phyloP scores from a whole-genome alignment of 2,797 vertebrate genomes.

The Podargus strigoides region DNA sequence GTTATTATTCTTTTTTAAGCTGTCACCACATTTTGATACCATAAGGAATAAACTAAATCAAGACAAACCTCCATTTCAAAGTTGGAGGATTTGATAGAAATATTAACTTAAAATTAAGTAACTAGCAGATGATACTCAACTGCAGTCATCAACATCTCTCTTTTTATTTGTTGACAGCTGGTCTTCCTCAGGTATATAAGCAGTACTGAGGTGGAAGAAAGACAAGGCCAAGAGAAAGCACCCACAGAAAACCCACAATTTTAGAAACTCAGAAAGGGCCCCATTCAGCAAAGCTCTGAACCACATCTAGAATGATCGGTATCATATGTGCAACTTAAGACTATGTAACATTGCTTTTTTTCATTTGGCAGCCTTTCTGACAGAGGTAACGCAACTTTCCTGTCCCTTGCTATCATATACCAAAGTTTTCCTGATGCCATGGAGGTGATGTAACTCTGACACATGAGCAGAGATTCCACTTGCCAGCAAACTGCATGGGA shows the following conservation, averaged over 20 bases:
- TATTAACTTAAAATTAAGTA: neutral
- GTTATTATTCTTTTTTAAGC: conserved; percentile 61
- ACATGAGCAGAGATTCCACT: neutral
- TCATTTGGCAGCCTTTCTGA: neutral
- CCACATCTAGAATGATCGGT: neutral
- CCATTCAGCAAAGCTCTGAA: neutral
- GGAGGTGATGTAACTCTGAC: neutral
- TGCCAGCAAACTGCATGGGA: neutral
- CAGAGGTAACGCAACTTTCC: neutral
- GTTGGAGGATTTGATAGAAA: conserved; percentile 10
- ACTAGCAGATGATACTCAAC: neutral
- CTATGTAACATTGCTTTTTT: neutral
- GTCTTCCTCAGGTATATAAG: neutral
- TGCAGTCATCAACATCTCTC: neutral
- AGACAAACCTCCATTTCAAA: conserved; percentile 33
- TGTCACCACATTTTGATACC: conserved; percentile 65
- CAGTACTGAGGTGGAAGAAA: neutral
- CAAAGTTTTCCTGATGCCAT: neutral
- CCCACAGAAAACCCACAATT: neutral
- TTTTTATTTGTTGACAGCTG: neutral
- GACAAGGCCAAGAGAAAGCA: neutral
- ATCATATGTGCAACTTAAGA: neutral
- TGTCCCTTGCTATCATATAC: neutral
- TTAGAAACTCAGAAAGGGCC: neutral
- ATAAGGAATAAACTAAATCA: conserved; percentile 65